Evolutionary conservation across 2,113 vertebrate genomes (phyloP), one percentile per base, ranked within the genome.

Genomic region (Sinosuthora webbiana): DNA sequence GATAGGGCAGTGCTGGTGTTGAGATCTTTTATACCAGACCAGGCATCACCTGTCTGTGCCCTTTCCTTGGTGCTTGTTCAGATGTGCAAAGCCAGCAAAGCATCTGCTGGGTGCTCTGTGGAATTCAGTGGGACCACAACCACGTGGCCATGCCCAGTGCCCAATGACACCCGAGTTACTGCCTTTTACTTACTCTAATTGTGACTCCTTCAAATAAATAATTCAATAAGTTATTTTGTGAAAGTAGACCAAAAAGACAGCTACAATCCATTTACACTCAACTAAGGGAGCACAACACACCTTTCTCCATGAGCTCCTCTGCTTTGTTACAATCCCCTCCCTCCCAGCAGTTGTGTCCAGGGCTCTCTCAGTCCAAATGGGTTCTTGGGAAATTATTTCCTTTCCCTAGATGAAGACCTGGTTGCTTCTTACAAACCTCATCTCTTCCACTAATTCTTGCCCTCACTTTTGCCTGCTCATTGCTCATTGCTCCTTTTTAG

Each of bases 111-210:
- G 25, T 42, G 49, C 71, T 59, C 33, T 55, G 23, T n/a, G 70
- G 27, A 17, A n/a, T 37, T 63, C 9, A 2, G 31, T 13, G 28
- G 44, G 14, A 70, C 50, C 60, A 19, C 3, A 6, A 14, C 16
- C 57, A 17, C 0, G 0, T 7, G n/a, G 16, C 31, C 41, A 3
- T 31, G 65, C 14, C 80, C 8, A 75, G 49, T 7, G 31, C 50
- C 28, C 2, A 1, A 2, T 6, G 35, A 22, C 35, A 68, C 39
- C 47, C 27, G 19, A 62, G 20, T n/a, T 65, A 44, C 47, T 23
- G 24, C 59, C 28, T 27, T 90, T 83, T 25, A 47, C 27, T 69
- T 49, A 17, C 27, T 31, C 27, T 33, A 33, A 31, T 7, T 65
- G 10, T 3, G 12, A 45, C n/a, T 75, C 83, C 35, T 74, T 45